Conservation (phyloP, 2,888 invertebrate genomes). For the Agriopis aurantiaria region DNA sequence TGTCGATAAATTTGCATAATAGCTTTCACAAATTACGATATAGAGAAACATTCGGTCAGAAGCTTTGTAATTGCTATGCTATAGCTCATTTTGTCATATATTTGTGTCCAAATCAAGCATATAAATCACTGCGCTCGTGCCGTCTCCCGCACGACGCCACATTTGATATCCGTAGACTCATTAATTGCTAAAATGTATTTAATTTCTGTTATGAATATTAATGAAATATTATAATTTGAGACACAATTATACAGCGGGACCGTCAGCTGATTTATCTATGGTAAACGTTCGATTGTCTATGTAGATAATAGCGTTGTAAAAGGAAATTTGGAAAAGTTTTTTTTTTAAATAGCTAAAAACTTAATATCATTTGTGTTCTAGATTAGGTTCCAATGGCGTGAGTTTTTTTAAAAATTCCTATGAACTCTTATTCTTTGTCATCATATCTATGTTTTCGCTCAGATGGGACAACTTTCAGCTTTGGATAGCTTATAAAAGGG, state of each 20-base stretch:
- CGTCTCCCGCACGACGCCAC: conserved; percentile 32
- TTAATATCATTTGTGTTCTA: too few relatives aligned
- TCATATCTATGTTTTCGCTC: too few relatives aligned
- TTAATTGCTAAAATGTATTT: conserved; percentile 46
- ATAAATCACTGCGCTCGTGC: conserved; percentile 49
- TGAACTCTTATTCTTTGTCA: too few relatives aligned
- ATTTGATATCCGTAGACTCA: conserved; percentile 36
- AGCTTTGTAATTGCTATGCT: conserved; percentile 48
- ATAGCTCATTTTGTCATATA: conserved; percentile 50
- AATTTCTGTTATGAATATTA: conserved; percentile 46
- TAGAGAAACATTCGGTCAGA: conserved; percentile 58
- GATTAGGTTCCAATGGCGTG: too few relatives aligned
- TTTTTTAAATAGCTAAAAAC: not conserved
- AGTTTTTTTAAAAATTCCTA: too few relatives aligned
- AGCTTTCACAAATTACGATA: conserved; percentile 63
- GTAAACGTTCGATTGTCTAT: not conserved
- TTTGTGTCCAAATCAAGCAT: conserved; percentile 38
- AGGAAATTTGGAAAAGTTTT: not conserved
- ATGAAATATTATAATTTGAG: conserved; percentile 36
- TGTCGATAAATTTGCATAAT: conserved; percentile 70
- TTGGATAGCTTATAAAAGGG: too few relatives aligned
- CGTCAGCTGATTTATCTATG: conserved; percentile 27
- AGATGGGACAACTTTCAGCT: too few relatives aligned
- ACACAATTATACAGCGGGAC: conserved; percentile 31
- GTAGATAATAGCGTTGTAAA: not conserved